Base-by-base conservation (phyloP, 2,888 invertebrate genomes). In the Papilio elwesi region DNA sequence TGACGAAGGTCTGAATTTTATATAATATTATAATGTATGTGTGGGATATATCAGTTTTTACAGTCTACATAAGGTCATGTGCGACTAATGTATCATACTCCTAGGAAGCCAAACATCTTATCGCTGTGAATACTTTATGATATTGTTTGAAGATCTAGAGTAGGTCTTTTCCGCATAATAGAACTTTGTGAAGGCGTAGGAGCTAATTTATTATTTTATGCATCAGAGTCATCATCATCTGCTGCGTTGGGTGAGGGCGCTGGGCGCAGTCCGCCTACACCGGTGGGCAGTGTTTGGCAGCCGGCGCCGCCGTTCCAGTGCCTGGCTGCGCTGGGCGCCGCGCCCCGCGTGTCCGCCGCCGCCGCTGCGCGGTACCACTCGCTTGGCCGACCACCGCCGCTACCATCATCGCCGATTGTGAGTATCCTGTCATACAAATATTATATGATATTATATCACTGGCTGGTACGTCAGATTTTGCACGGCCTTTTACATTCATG, bases 281-380 rank as follows among this genome's bases (percentile, higher is more conserved):
- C 93, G 3, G 88, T 91, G 10, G 90, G 89, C 75, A 91, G 91
- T 77, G 76, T 90, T 70, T 93, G 93, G 93, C 90, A 89, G 79
- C 93, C 93, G 1, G 92, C 93, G 71, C 93, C 93, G 2, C 90
- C 91, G 0, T 93, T 92, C 81, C 93, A 93, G 77, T 90, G 91
- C 73, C 81, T 92, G 72, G 78, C 84, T 0, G 90, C 91, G 0
- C 77, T 92, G 4, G 91, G 89, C 0, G 90, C 87, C 4, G 94
- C 87, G 10, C 91, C 94, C 0, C 82, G 82, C 90, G 81, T 94
- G 91, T 38, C 90, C 94, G 73, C 91, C 85, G 66, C 88, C 70
- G 87, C 87, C 38, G 75, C 88, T 0, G 85, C 89, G 0, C 77
- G 86, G 13, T 93, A 90, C 78, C 91, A 92, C 76, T 93, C 93